phyloP scores from a whole-genome alignment of 1,140 invertebrate species.

The Popillia japonica region DNA sequence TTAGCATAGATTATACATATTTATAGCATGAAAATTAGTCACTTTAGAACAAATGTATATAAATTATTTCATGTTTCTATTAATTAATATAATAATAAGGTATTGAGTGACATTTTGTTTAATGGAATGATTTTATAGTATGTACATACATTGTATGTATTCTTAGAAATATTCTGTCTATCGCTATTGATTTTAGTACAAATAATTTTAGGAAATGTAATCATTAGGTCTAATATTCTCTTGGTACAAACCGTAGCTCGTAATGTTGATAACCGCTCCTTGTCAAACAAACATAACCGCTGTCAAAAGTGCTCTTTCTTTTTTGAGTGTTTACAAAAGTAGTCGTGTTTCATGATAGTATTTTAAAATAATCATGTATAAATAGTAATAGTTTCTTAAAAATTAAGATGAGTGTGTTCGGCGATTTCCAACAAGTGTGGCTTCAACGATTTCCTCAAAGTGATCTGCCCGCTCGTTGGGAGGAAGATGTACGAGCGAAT shows the following conservation, averaged over 20 bases:
- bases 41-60: too few species aligned
- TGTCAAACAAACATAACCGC: constrained; percentile 28
- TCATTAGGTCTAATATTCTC: background rate
- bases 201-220: background rate
- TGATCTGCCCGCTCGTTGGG: constrained; percentile 87
- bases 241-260: background rate
- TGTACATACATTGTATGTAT: too few species aligned
- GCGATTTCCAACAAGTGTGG: constrained; percentile 89
- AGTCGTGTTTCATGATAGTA: background rate
- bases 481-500: constrained; percentile 88
- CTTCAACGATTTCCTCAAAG: constrained; percentile 86
- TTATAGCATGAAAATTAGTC: too few species aligned
- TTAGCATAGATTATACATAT: too few species aligned
- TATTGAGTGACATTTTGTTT: too few species aligned
- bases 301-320: constrained; percentile 32
- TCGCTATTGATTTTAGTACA: background rate
- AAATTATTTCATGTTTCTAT: too few species aligned
- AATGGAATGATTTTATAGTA: background rate
- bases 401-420: constrained; percentile 84
- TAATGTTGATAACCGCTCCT: constrained; percentile 34
- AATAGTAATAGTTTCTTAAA: background rate
- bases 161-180: background rate
- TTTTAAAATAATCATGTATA: constrained; percentile 17
- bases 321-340: constrained; percentile 18
- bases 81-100: too few species aligned